A percentile compares a stretch with the other conserved stretches of the same genome.
phyloP scores from a whole-genome alignment of 2,797 vertebrate genomes.

The Emydoidea blandingii region DNA sequence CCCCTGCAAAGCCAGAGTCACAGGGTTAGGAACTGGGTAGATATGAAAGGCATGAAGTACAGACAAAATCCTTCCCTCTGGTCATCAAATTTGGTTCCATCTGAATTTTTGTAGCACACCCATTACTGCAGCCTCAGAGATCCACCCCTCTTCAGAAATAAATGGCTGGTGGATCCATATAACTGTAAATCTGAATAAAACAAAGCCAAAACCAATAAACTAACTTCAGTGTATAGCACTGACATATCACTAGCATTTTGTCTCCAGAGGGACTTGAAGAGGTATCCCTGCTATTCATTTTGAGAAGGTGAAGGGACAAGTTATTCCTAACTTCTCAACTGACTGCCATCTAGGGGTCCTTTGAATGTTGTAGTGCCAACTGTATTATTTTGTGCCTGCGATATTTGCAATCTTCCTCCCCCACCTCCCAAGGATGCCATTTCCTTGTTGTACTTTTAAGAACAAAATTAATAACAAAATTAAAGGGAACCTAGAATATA shows the following conservation, averaged over 20 bases:
- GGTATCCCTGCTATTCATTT: conserved; percentile 9
- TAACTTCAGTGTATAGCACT: neutral
- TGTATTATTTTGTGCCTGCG: neutral
- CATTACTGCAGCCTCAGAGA: neutral
- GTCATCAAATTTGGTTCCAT: rapidly evolving
- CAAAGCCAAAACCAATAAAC: neutral
- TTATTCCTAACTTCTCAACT: conserved; percentile 60
- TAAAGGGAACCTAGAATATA: neutral
- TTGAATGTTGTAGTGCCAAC: conserved; percentile 47
- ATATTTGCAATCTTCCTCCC: conserved; percentile 2
- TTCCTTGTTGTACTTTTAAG: conserved; percentile 26
- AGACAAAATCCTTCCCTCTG: neutral
- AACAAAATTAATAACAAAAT: neutral
- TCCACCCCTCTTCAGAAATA: rapidly evolving
- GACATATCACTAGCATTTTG: neutral
- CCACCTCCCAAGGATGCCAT: neutral
- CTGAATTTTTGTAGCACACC: rapidly evolving
- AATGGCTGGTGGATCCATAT: neutral
- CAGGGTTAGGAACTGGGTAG: neutral
- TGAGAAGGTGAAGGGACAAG: conserved; percentile 38
- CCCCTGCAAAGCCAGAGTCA: neutral
- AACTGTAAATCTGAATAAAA: neutral
- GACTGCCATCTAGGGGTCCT: conserved; percentile 74
- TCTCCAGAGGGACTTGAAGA: neutral
- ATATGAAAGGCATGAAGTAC: neutral